Percentiles rank a stretch among this genome's conserved stretches.
phyloP scores from a whole-genome alignment of 2,797 vertebrate species.

The Psittacula derbiana region DNA sequence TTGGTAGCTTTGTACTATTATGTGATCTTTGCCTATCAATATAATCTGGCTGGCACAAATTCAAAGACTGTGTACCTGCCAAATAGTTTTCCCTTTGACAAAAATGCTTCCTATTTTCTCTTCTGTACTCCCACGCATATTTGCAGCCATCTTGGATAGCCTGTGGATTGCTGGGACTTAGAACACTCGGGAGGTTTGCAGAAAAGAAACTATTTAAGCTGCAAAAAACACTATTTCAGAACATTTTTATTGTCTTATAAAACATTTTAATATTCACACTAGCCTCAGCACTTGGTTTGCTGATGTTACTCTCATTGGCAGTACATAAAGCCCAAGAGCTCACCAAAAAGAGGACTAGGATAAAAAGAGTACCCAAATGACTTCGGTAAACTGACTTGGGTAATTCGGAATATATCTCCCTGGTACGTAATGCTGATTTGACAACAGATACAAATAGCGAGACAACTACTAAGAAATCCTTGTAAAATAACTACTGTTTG shows the following conservation, averaged over 20 bases:
- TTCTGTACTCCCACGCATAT: neutral
- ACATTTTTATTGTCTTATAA: neutral
- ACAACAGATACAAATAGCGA: neutral
- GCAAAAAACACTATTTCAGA: neutral
- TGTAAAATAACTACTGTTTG: neutral
- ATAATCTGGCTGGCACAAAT: slow-evolving; percentile 8
- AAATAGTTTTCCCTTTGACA: neutral
- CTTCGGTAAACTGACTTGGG: neutral
- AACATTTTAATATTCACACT: neutral
- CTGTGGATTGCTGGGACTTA: neutral
- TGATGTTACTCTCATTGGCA: neutral
- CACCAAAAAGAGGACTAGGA: neutral
- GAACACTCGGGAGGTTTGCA: neutral
- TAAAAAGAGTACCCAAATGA: neutral
- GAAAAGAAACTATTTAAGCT: neutral
- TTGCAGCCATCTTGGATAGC: neutral
- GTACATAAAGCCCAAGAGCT: neutral
- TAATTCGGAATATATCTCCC: neutral
- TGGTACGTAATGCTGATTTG: neutral
- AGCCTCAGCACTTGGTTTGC: neutral
- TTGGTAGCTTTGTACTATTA: slow-evolving; percentile 14
- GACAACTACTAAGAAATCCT: neutral
- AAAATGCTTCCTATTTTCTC: neutral
- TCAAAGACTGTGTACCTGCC: neutral
- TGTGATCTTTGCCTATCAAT: slow-evolving; percentile 3